Percentiles rank a stretch among this genome's conserved stretches.
These are phyloP conservation scores for Sylvilagus floridanus DNA, from an alignment of 2,797 vertebrate species.

Conservation along the genomic window DNA sequence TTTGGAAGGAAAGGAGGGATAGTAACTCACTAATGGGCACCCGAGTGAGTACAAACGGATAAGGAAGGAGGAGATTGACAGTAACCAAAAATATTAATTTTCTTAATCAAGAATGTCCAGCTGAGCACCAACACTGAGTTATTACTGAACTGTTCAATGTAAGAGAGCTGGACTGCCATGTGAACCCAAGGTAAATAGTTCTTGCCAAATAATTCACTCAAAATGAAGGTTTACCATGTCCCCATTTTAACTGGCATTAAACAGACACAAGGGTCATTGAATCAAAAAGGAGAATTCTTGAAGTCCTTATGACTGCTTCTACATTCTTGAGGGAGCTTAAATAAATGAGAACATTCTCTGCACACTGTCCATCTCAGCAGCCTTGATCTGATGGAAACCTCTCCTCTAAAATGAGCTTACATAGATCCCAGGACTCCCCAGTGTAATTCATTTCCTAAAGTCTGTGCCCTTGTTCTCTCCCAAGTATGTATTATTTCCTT, in stretches of 20 bases:
- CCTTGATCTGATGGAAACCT: background rate
- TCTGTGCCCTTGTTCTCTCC: background rate
- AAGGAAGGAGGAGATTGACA: background rate
- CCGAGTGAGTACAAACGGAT: background rate
- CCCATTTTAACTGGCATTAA: background rate
- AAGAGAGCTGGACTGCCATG: background rate
- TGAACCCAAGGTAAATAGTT: conserved; percentile 13
- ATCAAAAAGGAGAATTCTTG: background rate
- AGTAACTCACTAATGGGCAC: background rate
- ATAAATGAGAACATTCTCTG: background rate
- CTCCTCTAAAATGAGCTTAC: background rate
- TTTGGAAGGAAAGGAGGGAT: background rate
- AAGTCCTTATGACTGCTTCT: background rate
- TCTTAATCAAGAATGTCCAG: background rate
- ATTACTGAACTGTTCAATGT: background rate
- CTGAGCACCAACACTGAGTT: background rate
- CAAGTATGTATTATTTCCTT: background rate
- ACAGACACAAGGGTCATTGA: background rate
- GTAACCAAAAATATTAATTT: background rate
- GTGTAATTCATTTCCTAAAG: background rate
- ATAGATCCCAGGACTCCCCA: background rate
- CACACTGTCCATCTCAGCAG: background rate
- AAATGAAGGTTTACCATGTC: background rate
- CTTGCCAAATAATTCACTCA: conserved; percentile 30
- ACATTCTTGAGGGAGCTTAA: background rate